Conservation (phyloP, 1,140 invertebrate genomes). For the Ceratosolen solmsi region DNA sequence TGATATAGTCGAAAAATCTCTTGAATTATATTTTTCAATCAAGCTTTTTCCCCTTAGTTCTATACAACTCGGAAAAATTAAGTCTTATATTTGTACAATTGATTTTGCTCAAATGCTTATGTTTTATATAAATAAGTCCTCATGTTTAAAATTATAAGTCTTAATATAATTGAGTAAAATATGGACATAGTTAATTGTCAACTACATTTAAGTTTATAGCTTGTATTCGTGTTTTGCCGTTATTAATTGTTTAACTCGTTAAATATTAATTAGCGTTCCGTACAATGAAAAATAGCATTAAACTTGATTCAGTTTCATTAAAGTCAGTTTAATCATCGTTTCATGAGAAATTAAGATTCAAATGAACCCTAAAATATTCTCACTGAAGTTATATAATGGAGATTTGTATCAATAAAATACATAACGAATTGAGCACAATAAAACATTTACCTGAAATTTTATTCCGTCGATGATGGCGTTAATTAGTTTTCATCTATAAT, state of each 20-base stretch:
- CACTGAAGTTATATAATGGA: neutral
- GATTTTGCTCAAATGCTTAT: no score
- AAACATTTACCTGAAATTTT: neutral
- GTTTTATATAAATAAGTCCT: no score
- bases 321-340: neutral
- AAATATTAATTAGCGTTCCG: neutral
- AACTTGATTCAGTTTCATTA: neutral
- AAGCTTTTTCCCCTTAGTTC: no score
- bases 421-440: neutral
- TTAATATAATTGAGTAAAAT: neutral
- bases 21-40: no score
- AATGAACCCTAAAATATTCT: constrained; percentile 6
- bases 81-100: no score
- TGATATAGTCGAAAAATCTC: no score
- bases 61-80: no score
- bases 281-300: constrained; percentile 6
- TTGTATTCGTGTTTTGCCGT: neutral
- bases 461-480: neutral
- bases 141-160: neutral
- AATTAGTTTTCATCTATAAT: neutral
- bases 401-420: neutral
- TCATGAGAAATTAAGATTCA: neutral
- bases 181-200: neutral
- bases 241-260: constrained; percentile 7
- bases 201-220: no score